Evolutionary conservation across 2,888 invertebrate species (phyloP).

Genomic region (Chalcis sispes): DNA sequence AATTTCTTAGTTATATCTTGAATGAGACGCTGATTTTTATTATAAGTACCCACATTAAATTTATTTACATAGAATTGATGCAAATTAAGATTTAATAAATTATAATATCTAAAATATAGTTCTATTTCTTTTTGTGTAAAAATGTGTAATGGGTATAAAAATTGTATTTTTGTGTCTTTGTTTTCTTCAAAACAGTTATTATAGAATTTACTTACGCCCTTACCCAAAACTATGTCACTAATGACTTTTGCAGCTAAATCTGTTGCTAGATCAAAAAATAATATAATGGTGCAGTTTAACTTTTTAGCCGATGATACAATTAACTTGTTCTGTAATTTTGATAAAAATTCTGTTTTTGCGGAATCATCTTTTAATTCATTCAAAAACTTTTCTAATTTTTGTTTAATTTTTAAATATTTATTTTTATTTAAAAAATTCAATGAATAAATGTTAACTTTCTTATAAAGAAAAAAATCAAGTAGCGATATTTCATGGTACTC

Average conservation of each 20-base stretch:
- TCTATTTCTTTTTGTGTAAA: conserved; percentile 11
- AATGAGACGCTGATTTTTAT: too few species aligned
- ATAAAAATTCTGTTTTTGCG: conserved; percentile 27
- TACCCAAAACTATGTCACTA: conserved; percentile 31
- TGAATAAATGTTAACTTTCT: neutral
- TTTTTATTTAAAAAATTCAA: neutral
- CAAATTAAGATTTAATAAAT: neutral
- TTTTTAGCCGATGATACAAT: conserved; percentile 11
- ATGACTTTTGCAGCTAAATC: conserved; percentile 27
- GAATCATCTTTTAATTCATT: conserved; percentile 3
- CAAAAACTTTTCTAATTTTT: neutral
- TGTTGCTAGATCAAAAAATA: conserved; percentile 5
- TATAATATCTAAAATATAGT: conserved; percentile 2
- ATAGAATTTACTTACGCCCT: neutral
- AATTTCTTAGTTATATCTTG: conserved; percentile 36
- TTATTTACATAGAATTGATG: neutral
- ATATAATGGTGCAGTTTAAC: conserved; percentile 19
- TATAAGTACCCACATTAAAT: neutral
- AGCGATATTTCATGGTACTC: conserved; percentile 1
- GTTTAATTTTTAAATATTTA: neutral
- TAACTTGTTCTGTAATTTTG: conserved; percentile 19
- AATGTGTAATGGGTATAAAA: conserved; percentile 27
- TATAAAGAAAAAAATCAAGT: conserved; percentile 6
- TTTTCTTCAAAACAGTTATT: neutral
- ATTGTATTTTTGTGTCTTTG: neutral